Percentiles rank a stretch among this genome's conserved stretches.
Conservation (phyloP, 2,797 vertebrate species). For the Sebastes oblongus region DNA sequence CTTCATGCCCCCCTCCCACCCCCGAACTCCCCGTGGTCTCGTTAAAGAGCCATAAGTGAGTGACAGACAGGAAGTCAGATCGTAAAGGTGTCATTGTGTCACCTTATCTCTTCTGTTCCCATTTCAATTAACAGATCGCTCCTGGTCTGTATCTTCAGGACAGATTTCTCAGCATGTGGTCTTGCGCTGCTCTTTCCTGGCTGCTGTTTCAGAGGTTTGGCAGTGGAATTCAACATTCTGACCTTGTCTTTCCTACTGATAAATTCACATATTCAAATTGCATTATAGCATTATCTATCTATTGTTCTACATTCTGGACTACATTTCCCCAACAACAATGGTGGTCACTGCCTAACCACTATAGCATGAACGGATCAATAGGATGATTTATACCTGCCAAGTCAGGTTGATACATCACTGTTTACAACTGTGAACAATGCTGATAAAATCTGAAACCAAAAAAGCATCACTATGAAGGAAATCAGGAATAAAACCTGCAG, state of each 20-base stretch:
- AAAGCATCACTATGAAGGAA: not conserved
- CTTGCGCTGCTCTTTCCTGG: slow-evolving; percentile 52
- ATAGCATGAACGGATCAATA: not conserved
- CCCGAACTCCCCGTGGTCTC: slow-evolving; percentile 85
- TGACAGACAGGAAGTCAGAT: slow-evolving; percentile 84
- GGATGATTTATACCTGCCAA: not conserved
- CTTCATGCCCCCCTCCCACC: not conserved
- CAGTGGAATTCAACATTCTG: not conserved
- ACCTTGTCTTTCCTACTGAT: not conserved
- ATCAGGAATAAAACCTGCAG: not conserved
- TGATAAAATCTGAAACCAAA: not conserved
- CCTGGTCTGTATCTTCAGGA: slow-evolving; percentile 16
- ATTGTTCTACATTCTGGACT: not conserved
- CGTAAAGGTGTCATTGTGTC: slow-evolving; percentile 63
- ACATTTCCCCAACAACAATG: not conserved
- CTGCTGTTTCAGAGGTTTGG: slow-evolving; percentile 1
- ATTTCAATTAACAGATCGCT: slow-evolving; percentile 84
- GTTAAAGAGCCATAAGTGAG: slow-evolving; percentile 92
- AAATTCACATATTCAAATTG: not conserved
- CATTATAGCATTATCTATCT: not conserved
- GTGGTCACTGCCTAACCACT: not conserved
- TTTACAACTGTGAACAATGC: not conserved
- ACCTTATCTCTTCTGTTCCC: slow-evolving; percentile 74
- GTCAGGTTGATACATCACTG: not conserved
- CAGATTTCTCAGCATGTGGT: slow-evolving; percentile 45